Conservation (phyloP, 2,888 invertebrate species). For the Trypoxylon attenuatum region DNA sequence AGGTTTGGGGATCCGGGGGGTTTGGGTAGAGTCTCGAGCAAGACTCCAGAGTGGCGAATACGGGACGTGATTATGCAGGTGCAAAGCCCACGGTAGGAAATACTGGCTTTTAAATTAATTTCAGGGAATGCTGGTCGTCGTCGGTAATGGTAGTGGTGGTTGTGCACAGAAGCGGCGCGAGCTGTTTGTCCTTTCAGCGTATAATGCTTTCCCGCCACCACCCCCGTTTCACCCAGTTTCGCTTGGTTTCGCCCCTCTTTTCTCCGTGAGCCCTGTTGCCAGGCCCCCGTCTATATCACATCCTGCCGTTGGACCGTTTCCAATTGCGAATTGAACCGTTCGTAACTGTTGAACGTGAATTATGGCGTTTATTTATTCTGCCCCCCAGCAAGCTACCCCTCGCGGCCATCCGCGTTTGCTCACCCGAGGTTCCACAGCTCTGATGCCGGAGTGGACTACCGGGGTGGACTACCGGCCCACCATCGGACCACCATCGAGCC, state of each 20-base stretch:
- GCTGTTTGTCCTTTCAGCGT: constrained; percentile 47
- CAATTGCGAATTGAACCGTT: constrained; percentile 70
- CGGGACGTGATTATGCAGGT: constrained; percentile 55
- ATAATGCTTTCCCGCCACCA: constrained; percentile 29
- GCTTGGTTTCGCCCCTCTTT: constrained; percentile 4
- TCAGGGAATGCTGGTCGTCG: constrained; percentile 36
- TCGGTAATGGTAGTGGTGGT: too few species aligned
- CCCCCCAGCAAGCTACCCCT: constrained; percentile 25
- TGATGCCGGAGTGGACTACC: too few species aligned
- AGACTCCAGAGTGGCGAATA: constrained; percentile 30
- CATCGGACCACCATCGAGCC: too few species aligned
- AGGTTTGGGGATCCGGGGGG: constrained; percentile 14
- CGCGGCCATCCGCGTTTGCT: constrained; percentile 19
- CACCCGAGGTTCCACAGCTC: constrained; percentile 40
- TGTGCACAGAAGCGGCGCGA: constrained; percentile 38
- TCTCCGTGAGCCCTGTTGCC: constrained; percentile 3
- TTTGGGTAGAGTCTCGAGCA: constrained; percentile 25
- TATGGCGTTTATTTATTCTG: constrained; percentile 68
- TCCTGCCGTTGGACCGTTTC: constrained; percentile 63
- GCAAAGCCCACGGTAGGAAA: constrained; percentile 43
- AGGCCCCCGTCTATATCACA: constrained; percentile 43
- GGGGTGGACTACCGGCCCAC: too few species aligned
- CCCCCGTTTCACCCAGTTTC: not conserved
- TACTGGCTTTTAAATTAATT: constrained; percentile 56
- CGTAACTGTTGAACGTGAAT: constrained; percentile 71